Evolutionary conservation across 2,888 invertebrate species (phyloP), one percentile per base, ranked within the genome.

Genomic region (Cosmorhoe ocellata): DNA sequence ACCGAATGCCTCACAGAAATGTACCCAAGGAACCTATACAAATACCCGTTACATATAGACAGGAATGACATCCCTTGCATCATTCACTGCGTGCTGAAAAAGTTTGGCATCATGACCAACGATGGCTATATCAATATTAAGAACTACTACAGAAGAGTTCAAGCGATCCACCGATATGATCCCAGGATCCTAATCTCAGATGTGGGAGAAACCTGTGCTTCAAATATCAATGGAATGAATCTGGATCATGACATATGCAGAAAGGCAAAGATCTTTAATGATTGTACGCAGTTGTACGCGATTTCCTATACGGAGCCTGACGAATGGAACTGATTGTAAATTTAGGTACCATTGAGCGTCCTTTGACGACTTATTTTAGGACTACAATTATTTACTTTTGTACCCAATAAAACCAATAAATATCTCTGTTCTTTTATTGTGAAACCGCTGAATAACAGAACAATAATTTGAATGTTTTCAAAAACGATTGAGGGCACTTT

Each of bases 201-300:
- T 57, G 89, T 89, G 0, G 89, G 84, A 0, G 89, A 90, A 14
- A 89, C 89, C 0, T 90, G 89, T 30, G 88, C 86, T 0, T 79
- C 84, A 41, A 89, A 86, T 57, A 87, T 88, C 18, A 88, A 88
- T 41, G 75, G 79, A 1, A 88, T 89, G 89, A 87, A 86, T 43
- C 58, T 88, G 27, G 88, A 88, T 38, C 86, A 89, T 13, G 89
- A 90, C 52, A 83, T 88, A 0, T 90, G 89, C 56, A 87, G 85
- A 58, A 90, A 89, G 53, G 89, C 89, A 0, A 90, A 88, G 56
- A 85, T 88, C 1, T 90, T 90, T 55, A 90, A 90, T 51, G 89
- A 90, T 27, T 90, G 89, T 51, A 90, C 89, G 7, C 89, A 89
- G 58, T 56, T 90, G 12, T 90, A 88, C 52, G 86, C 82, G 0